Percentiles rank a stretch among this genome's conserved stretches.
phyloP scores from a whole-genome alignment of 53 echinoderm and acorn worm genomes.

The Holothuria scabra region DNA sequence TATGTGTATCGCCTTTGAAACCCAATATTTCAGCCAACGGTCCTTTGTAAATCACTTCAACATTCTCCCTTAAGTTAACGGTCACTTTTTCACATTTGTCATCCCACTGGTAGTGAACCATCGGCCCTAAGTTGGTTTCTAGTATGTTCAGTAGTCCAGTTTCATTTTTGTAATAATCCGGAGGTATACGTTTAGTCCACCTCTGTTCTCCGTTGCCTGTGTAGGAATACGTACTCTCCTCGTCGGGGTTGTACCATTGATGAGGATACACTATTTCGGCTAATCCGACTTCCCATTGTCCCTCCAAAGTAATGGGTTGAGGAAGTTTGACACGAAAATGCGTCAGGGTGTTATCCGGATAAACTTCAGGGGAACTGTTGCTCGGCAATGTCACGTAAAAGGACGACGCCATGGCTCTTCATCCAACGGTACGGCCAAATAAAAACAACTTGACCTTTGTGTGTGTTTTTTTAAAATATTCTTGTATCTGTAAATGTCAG shows the following conservation, averaged over 20 bases:
- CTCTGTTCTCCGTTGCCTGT: constrained; percentile 12
- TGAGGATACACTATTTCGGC: constrained; percentile 43
- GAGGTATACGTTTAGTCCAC: constrained; percentile 2
- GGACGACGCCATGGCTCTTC: neutral
- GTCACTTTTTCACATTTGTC: neutral
- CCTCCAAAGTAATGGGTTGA: constrained; percentile 35
- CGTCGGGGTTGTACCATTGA: constrained; percentile 48
- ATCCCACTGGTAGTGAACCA: no score
- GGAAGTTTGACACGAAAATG: constrained; percentile 28
- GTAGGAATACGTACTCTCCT: constrained; percentile 2
- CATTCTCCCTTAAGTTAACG: neutral
- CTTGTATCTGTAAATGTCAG: no score
- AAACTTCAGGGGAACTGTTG: neutral
- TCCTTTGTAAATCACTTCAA: neutral
- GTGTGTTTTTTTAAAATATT: no score
- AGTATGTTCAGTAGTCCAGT: no score
- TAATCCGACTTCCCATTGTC: constrained; percentile 35
- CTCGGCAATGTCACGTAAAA: constrained; percentile 1
- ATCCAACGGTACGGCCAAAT: neutral
- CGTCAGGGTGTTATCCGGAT: constrained; percentile 53
- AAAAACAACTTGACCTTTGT: no score
- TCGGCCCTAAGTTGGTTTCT: no score
- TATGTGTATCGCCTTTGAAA: neutral
- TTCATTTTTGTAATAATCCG: no score
- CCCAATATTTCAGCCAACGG: neutral